Base-by-base conservation (phyloP, 2,888 invertebrate species). In the Acanthosepion esculentum region DNA sequence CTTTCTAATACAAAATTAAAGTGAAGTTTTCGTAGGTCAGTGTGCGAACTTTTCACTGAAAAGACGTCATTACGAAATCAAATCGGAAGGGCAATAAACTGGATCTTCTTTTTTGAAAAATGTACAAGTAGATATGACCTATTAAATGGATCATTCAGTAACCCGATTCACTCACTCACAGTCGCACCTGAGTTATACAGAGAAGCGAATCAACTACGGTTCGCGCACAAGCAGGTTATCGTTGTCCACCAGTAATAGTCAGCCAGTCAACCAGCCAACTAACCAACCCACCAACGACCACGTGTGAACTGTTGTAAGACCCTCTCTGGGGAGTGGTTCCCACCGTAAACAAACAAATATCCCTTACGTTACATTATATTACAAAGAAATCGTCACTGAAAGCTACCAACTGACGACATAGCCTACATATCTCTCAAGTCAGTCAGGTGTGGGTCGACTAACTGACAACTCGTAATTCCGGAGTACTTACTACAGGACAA, bases 381-480 rank as follows among this genome's bases (percentile, higher is more conserved):
- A 78, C n/a, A 78, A n/a, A 78, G n/a, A 78, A 78, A 29, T n/a
- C n/a, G 78, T 78, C 33, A 78, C n/a, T 78, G 5, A 33, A 78
- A 78, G 78, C 78, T 15, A 78, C n/a, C 33, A 78, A n/a, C 78
- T 78, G 78, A 2, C n/a, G 78, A 78, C 78, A n/a, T 78, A 78
- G 78, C n/a, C 78, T 78, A 78, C 78, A 78, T 33, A 78, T n/a
- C 78, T 78, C 78, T 78, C 33, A 33, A 78, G 78, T 78, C 78
- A 78, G 78, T 78, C 78, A 78, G 78, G 78, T 78, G 78, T 78
- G 78, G 78, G 78, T 33, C 78, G 78, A 78, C n/a, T n/a, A n/a
- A 78, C 78, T n/a, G 78, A 78, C 78, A 78, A 78, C 78, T 78
- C n/a, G n/a, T 18, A n/a, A 78, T n/a, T 78, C 78, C 33, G 78